Conservation (phyloP, 2,113 vertebrate species). For the Vidua chalybeata region DNA sequence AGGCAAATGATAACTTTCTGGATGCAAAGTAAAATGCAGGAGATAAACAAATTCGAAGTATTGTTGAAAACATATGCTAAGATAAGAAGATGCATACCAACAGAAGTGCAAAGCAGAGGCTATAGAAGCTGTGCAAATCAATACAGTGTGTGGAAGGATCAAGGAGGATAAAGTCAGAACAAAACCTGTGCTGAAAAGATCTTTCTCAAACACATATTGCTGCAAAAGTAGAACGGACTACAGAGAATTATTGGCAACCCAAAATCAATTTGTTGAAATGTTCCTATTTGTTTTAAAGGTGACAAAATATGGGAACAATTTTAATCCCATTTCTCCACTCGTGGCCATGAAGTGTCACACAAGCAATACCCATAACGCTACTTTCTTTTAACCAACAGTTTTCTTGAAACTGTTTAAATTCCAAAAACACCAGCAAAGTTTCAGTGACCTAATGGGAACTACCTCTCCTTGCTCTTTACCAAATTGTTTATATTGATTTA, state of each 20-base stretch:
- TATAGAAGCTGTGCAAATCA: neutral
- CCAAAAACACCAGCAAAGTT: neutral
- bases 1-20: neutral
- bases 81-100: neutral
- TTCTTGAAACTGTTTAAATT: neutral
- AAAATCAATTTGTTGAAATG: slow-evolving; percentile 24
- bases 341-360: neutral
- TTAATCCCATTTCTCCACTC: slow-evolving; percentile 15
- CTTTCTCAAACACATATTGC: neutral
- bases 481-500: neutral
- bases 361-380: neutral
- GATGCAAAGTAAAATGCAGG: neutral
- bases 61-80: neutral
- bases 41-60: neutral
- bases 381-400: neutral
- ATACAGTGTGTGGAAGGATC: neutral
- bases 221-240: neutral
- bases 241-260: neutral
- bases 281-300: neutral
- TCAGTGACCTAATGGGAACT: neutral
- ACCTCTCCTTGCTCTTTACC: neutral
- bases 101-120: neutral
- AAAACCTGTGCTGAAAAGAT: neutral
- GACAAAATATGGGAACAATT: neutral
- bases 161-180: slow-evolving; percentile 21